Conservation (phyloP, 2,888 invertebrate species). For the Coleophora flavipennella region DNA sequence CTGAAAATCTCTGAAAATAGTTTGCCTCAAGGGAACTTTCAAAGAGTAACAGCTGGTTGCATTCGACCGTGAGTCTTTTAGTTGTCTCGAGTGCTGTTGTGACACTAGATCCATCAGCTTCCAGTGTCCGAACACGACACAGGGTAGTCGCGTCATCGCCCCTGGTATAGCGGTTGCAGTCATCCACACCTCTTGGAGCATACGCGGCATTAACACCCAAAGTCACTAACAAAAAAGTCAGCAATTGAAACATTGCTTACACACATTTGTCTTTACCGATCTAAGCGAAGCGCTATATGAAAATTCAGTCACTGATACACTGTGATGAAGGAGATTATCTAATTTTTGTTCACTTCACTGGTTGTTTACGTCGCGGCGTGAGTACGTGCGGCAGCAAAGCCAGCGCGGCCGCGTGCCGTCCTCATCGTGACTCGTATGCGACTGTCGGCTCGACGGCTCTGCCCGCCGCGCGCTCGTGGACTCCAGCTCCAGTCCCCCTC, state of each 20-base stretch:
- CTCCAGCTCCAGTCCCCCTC: conserved; percentile 45
- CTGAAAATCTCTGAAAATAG: conserved; percentile 81
- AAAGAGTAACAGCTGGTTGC: conserved; percentile 83
- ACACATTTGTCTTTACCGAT: conserved; percentile 55
- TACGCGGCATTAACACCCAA: conserved; percentile 62
- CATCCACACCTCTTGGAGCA: conserved; percentile 54
- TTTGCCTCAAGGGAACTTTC: conserved; percentile 84
- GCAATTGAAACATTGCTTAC: conserved; percentile 65
- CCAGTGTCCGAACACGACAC: conserved; percentile 80
- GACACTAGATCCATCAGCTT: conserved; percentile 77
- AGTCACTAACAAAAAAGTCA: conserved; percentile 67
- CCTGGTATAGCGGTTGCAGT: conserved; percentile 47
- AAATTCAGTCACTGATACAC: conserved; percentile 32
- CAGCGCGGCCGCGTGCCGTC: conserved; percentile 50
- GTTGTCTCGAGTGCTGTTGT: conserved; percentile 78
- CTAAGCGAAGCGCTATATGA: conserved; percentile 25
- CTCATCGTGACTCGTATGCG: conserved; percentile 58
- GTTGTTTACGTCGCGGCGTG: conserved; percentile 60
- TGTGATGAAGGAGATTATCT: conserved; percentile 32
- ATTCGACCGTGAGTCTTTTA: conserved; percentile 80
- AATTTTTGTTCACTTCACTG: conserved; percentile 41
- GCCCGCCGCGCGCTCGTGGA: conserved; percentile 42
- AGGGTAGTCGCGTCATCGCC: conserved; percentile 70
- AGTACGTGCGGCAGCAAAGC: conserved; percentile 41
- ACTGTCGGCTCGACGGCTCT: too few species aligned